These are phyloP conservation scores for Glossophaga mutica DNA, from an alignment of 2,797 vertebrate genomes.

Conservation along the genomic window DNA sequence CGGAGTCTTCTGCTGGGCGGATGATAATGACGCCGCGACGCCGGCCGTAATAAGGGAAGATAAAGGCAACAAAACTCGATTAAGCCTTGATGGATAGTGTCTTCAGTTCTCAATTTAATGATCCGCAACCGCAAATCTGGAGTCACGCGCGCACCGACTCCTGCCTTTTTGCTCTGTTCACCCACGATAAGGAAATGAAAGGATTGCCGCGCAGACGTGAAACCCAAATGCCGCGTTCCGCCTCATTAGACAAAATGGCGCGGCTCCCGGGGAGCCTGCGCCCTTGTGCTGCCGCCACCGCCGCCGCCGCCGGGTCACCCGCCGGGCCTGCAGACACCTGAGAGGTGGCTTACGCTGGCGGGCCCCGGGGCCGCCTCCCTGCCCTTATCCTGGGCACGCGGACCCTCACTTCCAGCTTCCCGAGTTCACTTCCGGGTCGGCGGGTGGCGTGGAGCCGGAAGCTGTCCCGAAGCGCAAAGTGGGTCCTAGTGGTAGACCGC, in stretches of 20 bases:
- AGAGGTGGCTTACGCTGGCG: too few relatives aligned
- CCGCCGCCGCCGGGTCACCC: neutral
- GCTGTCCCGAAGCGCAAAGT: too few relatives aligned
- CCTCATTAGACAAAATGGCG: slow-evolving; percentile 81
- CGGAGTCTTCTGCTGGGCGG: neutral
- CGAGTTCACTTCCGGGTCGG: neutral
- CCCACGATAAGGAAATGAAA: slow-evolving; percentile 83
- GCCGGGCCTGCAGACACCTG: too few relatives aligned
- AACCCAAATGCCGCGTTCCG: slow-evolving; percentile 81
- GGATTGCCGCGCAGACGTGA: slow-evolving; percentile 79
- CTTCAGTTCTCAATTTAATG: slow-evolving; percentile 29
- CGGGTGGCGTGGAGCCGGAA: too few relatives aligned
- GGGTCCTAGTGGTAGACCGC: neutral
- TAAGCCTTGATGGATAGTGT: slow-evolving; percentile 32
- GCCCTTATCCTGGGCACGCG: neutral
- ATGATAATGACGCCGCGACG: fast-evolving
- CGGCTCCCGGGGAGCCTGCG: neutral
- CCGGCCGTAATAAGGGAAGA: neutral
- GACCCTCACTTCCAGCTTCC: neutral
- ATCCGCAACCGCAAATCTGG: slow-evolving; percentile 56
- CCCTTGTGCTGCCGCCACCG: neutral
- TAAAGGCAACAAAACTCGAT: slow-evolving; percentile 4
- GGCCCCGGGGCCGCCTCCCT: too few relatives aligned
- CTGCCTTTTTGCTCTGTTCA: slow-evolving; percentile 76
- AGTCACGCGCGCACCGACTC: slow-evolving; percentile 50